phyloP scores from a whole-genome alignment of 2,113 vertebrate genomes.

The Phyllostomus discolor region DNA sequence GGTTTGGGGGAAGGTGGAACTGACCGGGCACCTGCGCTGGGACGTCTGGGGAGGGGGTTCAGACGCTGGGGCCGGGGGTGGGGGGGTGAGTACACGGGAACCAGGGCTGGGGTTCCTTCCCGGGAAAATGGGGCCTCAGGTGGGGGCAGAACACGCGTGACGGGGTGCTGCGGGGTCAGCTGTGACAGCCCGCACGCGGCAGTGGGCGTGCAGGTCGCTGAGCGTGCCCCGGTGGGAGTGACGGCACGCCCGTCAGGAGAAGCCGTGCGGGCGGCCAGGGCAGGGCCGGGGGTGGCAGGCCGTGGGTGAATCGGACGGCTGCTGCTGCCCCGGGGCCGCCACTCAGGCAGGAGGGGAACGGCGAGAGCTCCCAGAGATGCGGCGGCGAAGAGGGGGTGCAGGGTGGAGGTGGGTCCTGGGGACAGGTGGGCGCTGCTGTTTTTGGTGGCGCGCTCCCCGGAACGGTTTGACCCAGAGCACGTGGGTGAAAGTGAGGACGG shows the following conservation, averaged over 20 bases:
- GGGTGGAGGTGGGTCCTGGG: rapidly evolving
- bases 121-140: neutral
- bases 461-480: rapidly evolving
- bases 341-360: too few relatives aligned
- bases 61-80: neutral
- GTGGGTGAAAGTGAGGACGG: too few relatives aligned
- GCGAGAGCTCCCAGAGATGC: too few relatives aligned
- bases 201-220: too few relatives aligned
- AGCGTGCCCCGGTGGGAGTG: neutral
- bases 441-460: rapidly evolving
- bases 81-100: neutral
- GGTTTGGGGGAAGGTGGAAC: neutral
- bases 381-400: too few relatives aligned
- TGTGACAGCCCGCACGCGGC: neutral
- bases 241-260: neutral
- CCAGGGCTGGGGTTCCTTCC: neutral
- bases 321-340: too few relatives aligned
- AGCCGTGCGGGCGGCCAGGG: neutral
- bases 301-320: rapidly evolving
- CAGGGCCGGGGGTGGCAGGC: neutral
- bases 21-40: neutral
- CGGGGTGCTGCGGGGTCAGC: neutral
- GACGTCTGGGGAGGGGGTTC: neutral
- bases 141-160: neutral
- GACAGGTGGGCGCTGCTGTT: neutral